Evolutionary conservation across 2,888 invertebrate species (phyloP), one percentile per base, ranked within the genome.

Genomic region (Clitarchus hookeri): DNA sequence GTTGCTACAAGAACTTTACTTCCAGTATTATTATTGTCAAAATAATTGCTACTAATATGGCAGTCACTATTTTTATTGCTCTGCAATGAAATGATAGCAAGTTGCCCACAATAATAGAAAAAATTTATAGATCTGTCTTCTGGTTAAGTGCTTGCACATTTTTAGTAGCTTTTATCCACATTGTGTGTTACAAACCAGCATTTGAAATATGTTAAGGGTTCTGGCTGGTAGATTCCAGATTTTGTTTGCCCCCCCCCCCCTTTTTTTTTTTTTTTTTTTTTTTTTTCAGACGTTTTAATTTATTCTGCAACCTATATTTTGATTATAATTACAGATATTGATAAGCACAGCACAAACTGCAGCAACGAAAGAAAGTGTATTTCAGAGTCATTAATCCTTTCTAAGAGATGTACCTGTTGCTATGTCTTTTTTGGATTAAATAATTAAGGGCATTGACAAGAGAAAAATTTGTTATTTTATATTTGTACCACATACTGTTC

Each of bases 131-230:
- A 65, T 65, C 65, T 65, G 65, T 65, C 0, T 65, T 19, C 16
- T 65, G 65, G 65, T 65, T 65, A 65, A 65, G 65, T 65, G 65
- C 65, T 65, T 65, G 65, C 65, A 65, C 65, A 65, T 65, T 65
- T 65, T 65, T 65, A 65, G 65, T 65, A 65, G 65, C 65, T 65
- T 23, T 65, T 65, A 23, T 9, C n/a, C 65, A 65, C 19, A 65
- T 8, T 65, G 3, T 65, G 16, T 65, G 65, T 65, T 65, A 65
- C 65, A 65, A 65, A 65, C 65, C 65, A 65, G 65, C 65, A 65
- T 65, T 65, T 65, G 65, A 23, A 65, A 12, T 19, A 65, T 12
- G 65, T 65, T 16, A 23, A 48, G 8, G 65, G n/a, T 8, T 65
- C 16, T n/a, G 65, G 12, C 6, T 48, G 16, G 48, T 48, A 48